Base-by-base conservation (phyloP, 1,140 invertebrate genomes). In the Bombus breviceps region DNA sequence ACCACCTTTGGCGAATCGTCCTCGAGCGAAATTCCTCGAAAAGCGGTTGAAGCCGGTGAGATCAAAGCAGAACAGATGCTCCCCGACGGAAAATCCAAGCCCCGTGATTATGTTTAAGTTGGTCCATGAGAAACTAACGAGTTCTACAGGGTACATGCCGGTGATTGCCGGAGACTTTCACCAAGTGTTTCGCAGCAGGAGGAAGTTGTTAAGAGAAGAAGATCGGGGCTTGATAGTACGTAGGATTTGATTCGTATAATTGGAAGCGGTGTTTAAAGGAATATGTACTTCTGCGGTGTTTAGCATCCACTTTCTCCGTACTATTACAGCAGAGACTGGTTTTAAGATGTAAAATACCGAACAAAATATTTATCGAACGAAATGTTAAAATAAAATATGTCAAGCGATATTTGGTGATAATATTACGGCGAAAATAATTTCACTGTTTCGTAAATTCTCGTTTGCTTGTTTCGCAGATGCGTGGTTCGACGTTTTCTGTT, bases 31-130 rank as follows among this genome's bases (percentile, higher is more conserved):
- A 66, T 68, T 22, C 28, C 39, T 22, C 34, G 41, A 62, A 64
- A 53, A 32, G 71, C 39, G 39, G 28, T 12, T 37, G 69, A 39
- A 57, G 32, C n/a, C 64, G 25, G 25, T 13, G 12, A 34, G 69
- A 88, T 74, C 72, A 57, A 88, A 57, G 75, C 13, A 41, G 57
- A 6, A 37, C 39, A 41, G 6, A 82, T 41, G 72, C 43, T 37
- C n/a, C n/a, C 25, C 41, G 71, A 62, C 28, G 10, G 80, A 64
- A 74, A 66, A 81, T 68, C 73, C 34, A 5, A 62, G 39, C 62
- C 2, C 57, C 39, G 64, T 84, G 75, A 84, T 84, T 84, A 84
- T 78, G 82, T 78, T 84, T 78, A 84, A 78, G 66, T 78, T 83
- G 62, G 62, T 32, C 10, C 75, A 32, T n/a, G 34, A 32, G 37